Evolutionary conservation across 2,888 invertebrate genomes (phyloP).

Genomic region (Cosmorhoe ocellata): DNA sequence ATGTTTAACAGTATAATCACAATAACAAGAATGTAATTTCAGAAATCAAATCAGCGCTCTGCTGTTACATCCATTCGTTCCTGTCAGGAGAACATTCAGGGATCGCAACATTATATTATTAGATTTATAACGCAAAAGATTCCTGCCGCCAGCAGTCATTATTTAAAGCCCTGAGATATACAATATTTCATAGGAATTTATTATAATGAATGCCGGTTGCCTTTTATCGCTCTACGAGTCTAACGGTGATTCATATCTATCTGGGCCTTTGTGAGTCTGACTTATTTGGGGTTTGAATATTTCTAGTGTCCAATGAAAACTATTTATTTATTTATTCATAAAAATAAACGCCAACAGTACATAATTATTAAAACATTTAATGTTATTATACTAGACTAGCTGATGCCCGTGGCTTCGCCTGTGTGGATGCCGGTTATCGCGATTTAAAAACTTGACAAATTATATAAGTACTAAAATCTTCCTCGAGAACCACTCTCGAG

Average conservation of each 20-base stretch:
- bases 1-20: too few species aligned
- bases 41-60: slow-evolving; percentile 29
- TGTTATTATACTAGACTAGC: too few species aligned
- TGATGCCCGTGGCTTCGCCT: too few species aligned
- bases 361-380: too few species aligned
- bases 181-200: slow-evolving; percentile 48
- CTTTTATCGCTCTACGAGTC: slow-evolving; percentile 33
- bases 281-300: slow-evolving; percentile 13
- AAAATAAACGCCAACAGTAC: neutral
- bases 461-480: too few species aligned
- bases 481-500: too few species aligned
- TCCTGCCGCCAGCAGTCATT: slow-evolving; percentile 39
- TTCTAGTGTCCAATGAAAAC: slow-evolving; percentile 4
- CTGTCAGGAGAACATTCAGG: slow-evolving; percentile 33
- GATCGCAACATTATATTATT: slow-evolving; percentile 47
- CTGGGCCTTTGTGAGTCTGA: slow-evolving; percentile 24
- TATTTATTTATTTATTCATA: too few species aligned
- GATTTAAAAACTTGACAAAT: too few species aligned
- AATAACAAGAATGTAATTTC: slow-evolving; percentile 11
- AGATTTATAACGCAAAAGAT: slow-evolving; percentile 53
- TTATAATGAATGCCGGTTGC: slow-evolving; percentile 41
- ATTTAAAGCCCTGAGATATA: slow-evolving; percentile 43
- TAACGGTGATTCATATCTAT: slow-evolving; percentile 29
- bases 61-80: slow-evolving; percentile 30
- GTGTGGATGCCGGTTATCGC: too few species aligned